Evolutionary conservation across 1,140 invertebrate species (phyloP).

Genomic region (Onthophagus taurus): DNA sequence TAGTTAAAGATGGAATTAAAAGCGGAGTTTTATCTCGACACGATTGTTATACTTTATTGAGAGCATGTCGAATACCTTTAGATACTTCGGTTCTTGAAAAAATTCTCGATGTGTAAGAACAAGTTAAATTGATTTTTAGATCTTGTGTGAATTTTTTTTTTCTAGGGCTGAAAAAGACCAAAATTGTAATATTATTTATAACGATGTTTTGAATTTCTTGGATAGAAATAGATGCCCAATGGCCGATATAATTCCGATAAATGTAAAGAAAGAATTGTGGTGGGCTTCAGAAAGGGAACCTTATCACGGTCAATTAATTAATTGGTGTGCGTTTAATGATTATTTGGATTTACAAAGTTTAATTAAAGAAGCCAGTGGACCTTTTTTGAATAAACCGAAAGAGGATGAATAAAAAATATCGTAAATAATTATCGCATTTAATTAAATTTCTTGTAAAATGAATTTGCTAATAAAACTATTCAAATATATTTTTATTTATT

Average conservation of each 20-base stretch:
- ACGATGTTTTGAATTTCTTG: conserved; percentile 49
- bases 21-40: conserved; percentile 45
- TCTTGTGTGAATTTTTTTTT: conserved; percentile 14
- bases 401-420: too few relatives aligned
- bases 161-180: conserved; percentile 47
- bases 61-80: conserved; percentile 55
- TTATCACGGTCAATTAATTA: conserved; percentile 36
- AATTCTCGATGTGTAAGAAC: conserved; percentile 56
- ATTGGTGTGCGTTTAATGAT: conserved; percentile 43
- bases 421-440: too few relatives aligned
- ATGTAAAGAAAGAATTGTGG: conserved; percentile 43
- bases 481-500: too few relatives aligned
- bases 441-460: too few relatives aligned
- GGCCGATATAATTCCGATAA: conserved; percentile 41
- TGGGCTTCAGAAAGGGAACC: conserved; percentile 40
- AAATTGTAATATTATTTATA: conserved; percentile 48
- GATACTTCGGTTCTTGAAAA: conserved; percentile 54
- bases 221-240: conserved; percentile 47
- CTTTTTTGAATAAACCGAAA: too few relatives aligned
- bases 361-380: conserved; percentile 30
- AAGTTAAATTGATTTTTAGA: background rate
- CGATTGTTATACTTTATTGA: conserved; percentile 50
- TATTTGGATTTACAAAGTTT: conserved; percentile 42
- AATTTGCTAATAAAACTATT: too few relatives aligned
- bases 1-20: conserved; percentile 48